Base-by-base conservation (phyloP, 2,888 invertebrate genomes). In the Heliconius ethilla region DNA sequence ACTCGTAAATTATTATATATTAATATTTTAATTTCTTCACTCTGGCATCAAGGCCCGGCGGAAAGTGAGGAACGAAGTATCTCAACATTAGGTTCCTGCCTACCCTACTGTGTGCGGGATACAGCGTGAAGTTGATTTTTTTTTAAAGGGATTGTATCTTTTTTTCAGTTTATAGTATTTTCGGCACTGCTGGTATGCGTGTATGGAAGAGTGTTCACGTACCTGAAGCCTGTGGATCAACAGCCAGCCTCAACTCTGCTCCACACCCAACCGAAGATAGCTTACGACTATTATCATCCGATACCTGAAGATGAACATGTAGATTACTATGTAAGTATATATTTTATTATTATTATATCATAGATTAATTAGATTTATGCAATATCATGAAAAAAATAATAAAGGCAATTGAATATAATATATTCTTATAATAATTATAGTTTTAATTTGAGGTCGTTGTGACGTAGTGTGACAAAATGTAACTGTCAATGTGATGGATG, bases 301-400 rank as follows among this genome's bases (percentile, higher is more conserved):
- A 88, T 92, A 78, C 86, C 91, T 1, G 94, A 94, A 27, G 94
- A 95, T 76, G 95, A 96, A 83, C 95, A 95, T 83, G 95, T 96
- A 29, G 96, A 96, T 86, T 96, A 96, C 87, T 96, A 96, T 89
- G 96, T 96, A 87, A 95, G 95, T 93, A 59, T 10, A 45, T 40
- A 33, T 33, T 7, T 27, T 6, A 22, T 22, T 3, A 0, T 66
- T 33, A 29, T 66, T 22, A 15, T 66, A 22, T 29, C 33, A 22
- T 18, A 7, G 51, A 7, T 6, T 22, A 22, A n/a, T 10, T 9
- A 2, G 55, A 22, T 29, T 29, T 29, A 29, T 29, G 29, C 3
- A 29, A 29, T 18, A 51, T 51, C 5, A 51, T 18, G 18, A 18
- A 51, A 5, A 45, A 51, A 55, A 55, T 55, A 0, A 55, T 10